These are phyloP conservation scores for Ivindomyrus marchei DNA, from an alignment of 2,113 vertebrate species.

Conservation along the genomic window DNA sequence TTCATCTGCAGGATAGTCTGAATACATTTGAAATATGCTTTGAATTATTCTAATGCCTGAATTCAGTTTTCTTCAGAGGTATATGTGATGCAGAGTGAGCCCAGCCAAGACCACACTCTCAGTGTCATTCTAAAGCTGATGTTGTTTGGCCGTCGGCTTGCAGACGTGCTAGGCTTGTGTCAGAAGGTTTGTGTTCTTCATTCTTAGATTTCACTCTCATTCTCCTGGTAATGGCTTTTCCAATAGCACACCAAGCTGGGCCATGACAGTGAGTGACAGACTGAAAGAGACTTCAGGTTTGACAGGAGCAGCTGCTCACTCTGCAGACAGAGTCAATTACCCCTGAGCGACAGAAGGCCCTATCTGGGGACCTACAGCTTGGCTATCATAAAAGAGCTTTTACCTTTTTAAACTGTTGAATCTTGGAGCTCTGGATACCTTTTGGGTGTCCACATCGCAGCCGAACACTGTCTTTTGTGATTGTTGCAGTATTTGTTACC, in stretches of 20 bases:
- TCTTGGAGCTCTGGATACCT: not conserved
- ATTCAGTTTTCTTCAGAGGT: not conserved
- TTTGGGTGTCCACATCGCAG: not conserved
- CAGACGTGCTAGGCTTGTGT: not conserved
- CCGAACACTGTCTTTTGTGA: not conserved
- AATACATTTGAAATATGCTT: not conserved
- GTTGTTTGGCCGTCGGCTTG: not conserved
- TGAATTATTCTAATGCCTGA: not conserved
- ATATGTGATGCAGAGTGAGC: not conserved
- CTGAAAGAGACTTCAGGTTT: not conserved
- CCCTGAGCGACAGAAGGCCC: conserved; percentile 66
- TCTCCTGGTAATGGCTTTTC: not conserved
- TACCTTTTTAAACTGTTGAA: not conserved
- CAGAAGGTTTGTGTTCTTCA: not conserved
- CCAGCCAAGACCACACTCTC: not conserved
- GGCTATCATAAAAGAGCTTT: conserved; percentile 51
- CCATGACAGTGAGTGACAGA: conserved; percentile 2
- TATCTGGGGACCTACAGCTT: conserved; percentile 64
- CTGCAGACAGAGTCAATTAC: conserved; percentile 38
- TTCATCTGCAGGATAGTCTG: not conserved
- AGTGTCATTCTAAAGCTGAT: not conserved
- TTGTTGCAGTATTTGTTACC: not conserved
- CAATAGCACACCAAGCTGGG: not conserved
- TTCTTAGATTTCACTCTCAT: not conserved
- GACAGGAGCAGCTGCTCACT: not conserved